A percentile compares a stretch with the other conserved stretches of the same genome.
These are phyloP conservation scores for Congeria kusceri DNA, from an alignment of 2,888 invertebrate genomes.

Conservation along the genomic window DNA sequence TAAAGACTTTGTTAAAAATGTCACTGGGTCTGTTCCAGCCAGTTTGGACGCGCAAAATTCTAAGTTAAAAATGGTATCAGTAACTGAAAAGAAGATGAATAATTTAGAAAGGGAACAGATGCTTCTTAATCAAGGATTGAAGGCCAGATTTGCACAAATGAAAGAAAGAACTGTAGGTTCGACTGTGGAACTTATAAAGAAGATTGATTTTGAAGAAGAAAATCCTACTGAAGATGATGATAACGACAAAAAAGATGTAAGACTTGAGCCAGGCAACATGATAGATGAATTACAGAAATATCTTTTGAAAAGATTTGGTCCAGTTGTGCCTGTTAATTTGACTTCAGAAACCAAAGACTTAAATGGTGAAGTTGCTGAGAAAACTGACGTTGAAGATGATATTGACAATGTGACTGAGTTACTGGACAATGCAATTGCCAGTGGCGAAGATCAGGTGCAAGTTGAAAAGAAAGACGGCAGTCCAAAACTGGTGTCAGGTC, in stretches of 20 bases:
- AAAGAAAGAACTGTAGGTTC: neutral
- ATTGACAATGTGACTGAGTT: neutral
- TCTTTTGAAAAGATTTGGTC: slow-evolving; percentile 52
- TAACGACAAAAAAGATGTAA: slow-evolving; percentile 6
- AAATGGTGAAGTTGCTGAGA: slow-evolving; percentile 2
- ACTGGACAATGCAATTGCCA: slow-evolving; percentile 16
- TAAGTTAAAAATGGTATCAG: neutral
- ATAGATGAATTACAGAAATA: slow-evolving; percentile 59
- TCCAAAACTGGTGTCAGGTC: slow-evolving; percentile 14
- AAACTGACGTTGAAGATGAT: neutral
- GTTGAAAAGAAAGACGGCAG: neutral
- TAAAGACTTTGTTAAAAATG: neutral
- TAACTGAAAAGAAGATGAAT: slow-evolving; percentile 33
- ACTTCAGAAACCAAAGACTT: neutral
- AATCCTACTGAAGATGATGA: slow-evolving; percentile 2
- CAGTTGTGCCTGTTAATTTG: slow-evolving; percentile 18
- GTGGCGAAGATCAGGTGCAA: neutral
- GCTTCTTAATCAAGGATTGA: slow-evolving; percentile 27
- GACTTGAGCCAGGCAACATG: slow-evolving; percentile 42
- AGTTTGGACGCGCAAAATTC: too few species aligned
- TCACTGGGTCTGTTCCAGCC: neutral
- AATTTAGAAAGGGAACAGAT: slow-evolving; percentile 42
- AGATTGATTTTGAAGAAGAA: slow-evolving; percentile 43
- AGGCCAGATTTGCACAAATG: slow-evolving; percentile 10
- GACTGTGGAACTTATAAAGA: slow-evolving; percentile 44